Percentiles rank a stretch among this genome's conserved stretches.
Evolutionary conservation across 2,797 vertebrate genomes (phyloP).

Genomic region (Chrysocyon brachyurus): DNA sequence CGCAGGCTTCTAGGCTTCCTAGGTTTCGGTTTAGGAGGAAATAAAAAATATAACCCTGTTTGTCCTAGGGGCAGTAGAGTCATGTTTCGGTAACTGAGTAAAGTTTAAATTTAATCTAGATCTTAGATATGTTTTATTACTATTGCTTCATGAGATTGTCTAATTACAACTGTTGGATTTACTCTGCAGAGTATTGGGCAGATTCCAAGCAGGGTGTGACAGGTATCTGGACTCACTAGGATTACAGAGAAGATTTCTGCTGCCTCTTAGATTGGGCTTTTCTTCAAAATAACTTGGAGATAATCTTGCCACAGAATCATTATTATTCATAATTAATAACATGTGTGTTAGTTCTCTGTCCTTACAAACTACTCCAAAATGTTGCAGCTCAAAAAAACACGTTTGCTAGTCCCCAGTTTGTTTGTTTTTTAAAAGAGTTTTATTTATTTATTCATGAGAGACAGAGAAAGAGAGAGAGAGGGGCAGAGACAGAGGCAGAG

Average conservation of each 20-base stretch:
- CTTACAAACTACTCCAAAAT: background rate
- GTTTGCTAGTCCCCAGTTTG: background rate
- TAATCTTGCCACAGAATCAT: background rate
- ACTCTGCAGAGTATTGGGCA: background rate
- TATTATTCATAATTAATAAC: background rate
- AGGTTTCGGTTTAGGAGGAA: background rate
- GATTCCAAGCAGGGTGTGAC: background rate
- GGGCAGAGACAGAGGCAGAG: too few species aligned
- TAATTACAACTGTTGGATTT: conserved; percentile 68
- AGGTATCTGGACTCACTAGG: background rate
- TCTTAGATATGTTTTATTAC: conserved; percentile 60
- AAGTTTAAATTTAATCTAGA: conserved; percentile 72
- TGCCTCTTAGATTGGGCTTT: background rate
- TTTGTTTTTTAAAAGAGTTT: too few species aligned
- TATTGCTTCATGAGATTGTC: conserved; percentile 49
- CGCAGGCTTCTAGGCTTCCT: background rate
- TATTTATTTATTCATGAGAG: too few species aligned
- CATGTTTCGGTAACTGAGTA: conserved; percentile 2
- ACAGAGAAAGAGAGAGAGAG: too few species aligned
- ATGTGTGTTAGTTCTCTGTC: background rate
- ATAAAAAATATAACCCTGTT: background rate
- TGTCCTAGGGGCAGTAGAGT: background rate
- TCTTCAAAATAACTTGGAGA: background rate
- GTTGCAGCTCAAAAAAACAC: background rate
- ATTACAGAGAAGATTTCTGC: background rate